These are phyloP conservation scores for Hexactinellida sp. DNA, from an alignment of 37 sponge, comb jelly and placozoan species.

Conservation along the genomic window DNA sequence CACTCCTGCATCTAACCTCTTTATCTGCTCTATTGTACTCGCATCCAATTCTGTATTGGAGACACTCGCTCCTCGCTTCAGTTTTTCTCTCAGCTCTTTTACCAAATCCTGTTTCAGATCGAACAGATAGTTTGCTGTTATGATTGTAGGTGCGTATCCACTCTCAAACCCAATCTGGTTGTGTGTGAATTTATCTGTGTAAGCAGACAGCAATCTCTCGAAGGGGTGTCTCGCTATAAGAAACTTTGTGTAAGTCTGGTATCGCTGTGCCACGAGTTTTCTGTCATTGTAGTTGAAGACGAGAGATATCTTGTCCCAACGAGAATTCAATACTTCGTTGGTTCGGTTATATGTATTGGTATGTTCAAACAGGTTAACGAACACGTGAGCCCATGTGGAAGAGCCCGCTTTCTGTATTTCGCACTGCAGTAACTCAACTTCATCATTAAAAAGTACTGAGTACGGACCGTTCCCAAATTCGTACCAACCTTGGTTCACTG, in stretches of 20 bases:
- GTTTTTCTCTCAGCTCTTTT: background rate
- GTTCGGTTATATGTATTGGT: background rate
- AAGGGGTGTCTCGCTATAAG: background rate
- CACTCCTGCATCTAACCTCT: background rate
- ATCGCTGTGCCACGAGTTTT: background rate
- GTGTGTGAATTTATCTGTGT: background rate
- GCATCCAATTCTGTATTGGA: background rate
- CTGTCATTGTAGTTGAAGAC: background rate
- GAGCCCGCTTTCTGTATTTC: background rate
- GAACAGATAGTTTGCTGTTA: background rate
- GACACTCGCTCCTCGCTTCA: background rate
- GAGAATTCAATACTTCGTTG: background rate
- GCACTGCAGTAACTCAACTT: background rate
- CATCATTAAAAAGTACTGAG: background rate
- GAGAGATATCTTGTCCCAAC: background rate
- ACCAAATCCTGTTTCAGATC: background rate
- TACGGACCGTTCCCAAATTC: background rate
- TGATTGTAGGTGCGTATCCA: background rate
- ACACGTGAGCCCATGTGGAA: background rate
- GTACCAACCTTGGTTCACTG: background rate
- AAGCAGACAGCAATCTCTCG: background rate
- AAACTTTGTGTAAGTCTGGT: background rate
- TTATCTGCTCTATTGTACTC: background rate
- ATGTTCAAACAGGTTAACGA: background rate
- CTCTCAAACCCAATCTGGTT: background rate